phyloP scores from a whole-genome alignment of 2,888 invertebrate species.

The Clistopyga incitator region DNA sequence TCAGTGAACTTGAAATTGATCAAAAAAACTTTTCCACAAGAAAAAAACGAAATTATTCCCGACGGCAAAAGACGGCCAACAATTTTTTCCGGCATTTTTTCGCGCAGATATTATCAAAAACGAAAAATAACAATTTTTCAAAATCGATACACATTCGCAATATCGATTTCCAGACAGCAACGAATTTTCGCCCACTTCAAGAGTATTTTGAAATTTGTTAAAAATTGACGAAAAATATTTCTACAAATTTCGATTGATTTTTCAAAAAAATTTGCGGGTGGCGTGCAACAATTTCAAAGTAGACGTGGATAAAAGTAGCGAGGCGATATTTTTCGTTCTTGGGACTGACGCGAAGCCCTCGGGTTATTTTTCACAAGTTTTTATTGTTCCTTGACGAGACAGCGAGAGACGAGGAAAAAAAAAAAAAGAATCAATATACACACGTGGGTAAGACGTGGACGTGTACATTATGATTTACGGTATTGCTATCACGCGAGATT shows the following conservation, averaged over 20 bases:
- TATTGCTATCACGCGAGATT: slow-evolving; percentile 54
- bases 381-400: slow-evolving; percentile 43
- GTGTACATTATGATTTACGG: slow-evolving; percentile 57
- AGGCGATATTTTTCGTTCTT: not conserved
- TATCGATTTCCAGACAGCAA: too few species aligned
- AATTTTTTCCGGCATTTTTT: too few species aligned
- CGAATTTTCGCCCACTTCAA: too few species aligned
- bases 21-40: slow-evolving; percentile 12
- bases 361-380: slow-evolving; percentile 33
- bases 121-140: too few species aligned
- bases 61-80: too few species aligned
- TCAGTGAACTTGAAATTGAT: slow-evolving; percentile 54
- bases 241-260: too few species aligned
- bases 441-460: slow-evolving; percentile 14
- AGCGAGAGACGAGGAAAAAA: slow-evolving; percentile 34
- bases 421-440: slow-evolving; percentile 47
- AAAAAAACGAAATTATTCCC: too few species aligned
- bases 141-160: too few species aligned
- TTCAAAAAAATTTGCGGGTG: too few species aligned
- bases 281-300: not conserved
- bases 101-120: too few species aligned
- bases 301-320: not conserved
- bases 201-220: too few species aligned
- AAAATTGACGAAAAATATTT: too few species aligned
- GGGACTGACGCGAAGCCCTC: not conserved